These are phyloP conservation scores for Trichosurus vulpecula DNA, from an alignment of 2,797 vertebrate species.

Conservation along the genomic window DNA sequence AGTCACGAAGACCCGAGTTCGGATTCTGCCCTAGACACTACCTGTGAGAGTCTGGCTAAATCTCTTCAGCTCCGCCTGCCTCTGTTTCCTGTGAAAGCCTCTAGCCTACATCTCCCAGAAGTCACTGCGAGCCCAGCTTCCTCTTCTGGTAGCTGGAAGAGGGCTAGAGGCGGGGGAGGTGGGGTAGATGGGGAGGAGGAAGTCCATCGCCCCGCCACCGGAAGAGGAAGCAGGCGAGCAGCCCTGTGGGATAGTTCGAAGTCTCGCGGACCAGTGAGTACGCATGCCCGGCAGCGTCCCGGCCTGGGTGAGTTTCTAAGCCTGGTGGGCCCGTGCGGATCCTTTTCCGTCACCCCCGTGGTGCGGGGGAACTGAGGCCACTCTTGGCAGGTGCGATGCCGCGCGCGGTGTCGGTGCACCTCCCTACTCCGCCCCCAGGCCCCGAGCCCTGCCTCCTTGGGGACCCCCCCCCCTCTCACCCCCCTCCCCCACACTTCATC, in stretches of 20 bases:
- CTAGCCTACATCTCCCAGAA: not conserved
- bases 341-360: not conserved
- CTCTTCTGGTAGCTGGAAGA: not conserved
- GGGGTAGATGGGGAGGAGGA: not conserved
- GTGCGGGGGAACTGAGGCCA: not conserved
- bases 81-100: too few relatives aligned
- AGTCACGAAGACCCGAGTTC: too few relatives aligned
- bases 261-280: not conserved
- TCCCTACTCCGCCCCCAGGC: not conserved
- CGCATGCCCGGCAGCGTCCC: not conserved
- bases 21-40: not conserved
- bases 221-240: not conserved
- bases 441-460: not conserved
- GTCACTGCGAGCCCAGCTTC: not conserved
- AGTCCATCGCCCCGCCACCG: not conserved
- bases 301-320: not conserved
- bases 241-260: not conserved
- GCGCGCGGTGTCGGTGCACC: not conserved
- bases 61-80: too few relatives aligned
- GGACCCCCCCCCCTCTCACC: too few relatives aligned
- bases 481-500: too few relatives aligned
- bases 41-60: rapidly evolving
- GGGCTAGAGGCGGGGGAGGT: too few relatives aligned
- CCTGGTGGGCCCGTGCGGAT: not conserved
- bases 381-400: not conserved